Percentiles rank a stretch among this genome's conserved stretches.
These are phyloP conservation scores for Myotis yumanensis DNA, from an alignment of 2,113 vertebrate species.

Conservation along the genomic window DNA sequence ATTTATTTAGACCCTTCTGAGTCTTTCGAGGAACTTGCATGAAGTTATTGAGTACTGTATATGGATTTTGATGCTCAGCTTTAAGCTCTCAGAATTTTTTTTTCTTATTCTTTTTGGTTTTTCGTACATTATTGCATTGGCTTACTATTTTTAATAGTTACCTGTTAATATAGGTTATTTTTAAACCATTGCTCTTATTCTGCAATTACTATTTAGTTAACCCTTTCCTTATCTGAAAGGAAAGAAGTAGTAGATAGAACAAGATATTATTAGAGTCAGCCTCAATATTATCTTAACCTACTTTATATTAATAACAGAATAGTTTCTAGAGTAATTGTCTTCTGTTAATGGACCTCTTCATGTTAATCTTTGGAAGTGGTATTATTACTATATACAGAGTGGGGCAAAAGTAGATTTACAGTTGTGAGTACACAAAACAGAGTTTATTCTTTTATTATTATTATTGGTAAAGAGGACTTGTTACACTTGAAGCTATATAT, in stretches of 20 bases:
- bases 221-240: background rate
- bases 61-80: background rate
- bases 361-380: slow-evolving; percentile 18
- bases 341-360: slow-evolving; percentile 27
- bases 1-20: background rate
- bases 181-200: background rate
- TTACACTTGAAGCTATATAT: slow-evolving; percentile 34
- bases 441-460: background rate
- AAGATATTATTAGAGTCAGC: slow-evolving; percentile 6
- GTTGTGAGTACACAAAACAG: background rate
- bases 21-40: background rate
- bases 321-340: slow-evolving; percentile 12
- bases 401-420: background rate
- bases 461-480: background rate
- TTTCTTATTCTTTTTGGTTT: slow-evolving; percentile 24
- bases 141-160: background rate
- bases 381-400: background rate
- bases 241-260: slow-evolving; percentile 1
- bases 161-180: slow-evolving; percentile 1
- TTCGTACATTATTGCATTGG: background rate
- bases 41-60: background rate
- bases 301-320: slow-evolving; percentile 33
- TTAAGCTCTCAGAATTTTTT: background rate
- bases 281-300: background rate
- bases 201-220: background rate